Base-by-base conservation (phyloP, 53 echinoderm and acorn worm genomes). In the Henricia sp. region DNA sequence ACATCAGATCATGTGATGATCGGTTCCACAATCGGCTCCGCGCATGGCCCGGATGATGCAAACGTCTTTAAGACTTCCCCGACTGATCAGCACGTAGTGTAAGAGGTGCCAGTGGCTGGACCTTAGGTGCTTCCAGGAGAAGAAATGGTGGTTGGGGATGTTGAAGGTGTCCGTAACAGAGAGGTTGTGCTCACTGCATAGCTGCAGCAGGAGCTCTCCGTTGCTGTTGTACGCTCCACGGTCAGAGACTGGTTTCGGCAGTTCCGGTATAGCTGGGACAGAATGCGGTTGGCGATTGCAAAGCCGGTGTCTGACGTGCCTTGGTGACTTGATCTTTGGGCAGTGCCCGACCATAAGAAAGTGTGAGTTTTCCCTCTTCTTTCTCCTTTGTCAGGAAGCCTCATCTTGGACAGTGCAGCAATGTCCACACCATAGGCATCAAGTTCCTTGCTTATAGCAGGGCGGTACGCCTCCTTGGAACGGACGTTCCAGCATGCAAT, bases 401-500 rank as follows among this genome's bases (percentile, higher is more conserved):
- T 3, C 42, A 40, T 42, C 13, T 70, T 12, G 37, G 21, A 70
- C 19, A 24, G 26, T n/a, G n/a, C n/a, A n/a, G n/a, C n/a, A n/a
- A n/a, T n/a, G n/a, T n/a, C n/a, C n/a, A n/a, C n/a, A n/a, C 70
- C 17, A 27, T 24, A 43, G 1, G 27, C 33, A 2, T 54, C 23
- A 1, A 74, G 52, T 19, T 74, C 74, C 19, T 74, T 74, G 37
- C 1, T 23, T 5, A n/a, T n/a, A 74, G 52, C 33, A 74, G 33
- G 26, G 74, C 54, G 8, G 53, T 74, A 37, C 37, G 10, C 33
- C 52, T 48, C 36, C 38, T 74, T 19, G 52, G 53, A 6, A 37
- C 74, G 74, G 8, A 53, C 37, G 54, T 74, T 52, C 54, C 33
- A 52, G 19, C 54, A 53, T 54, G 74, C 74, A 24, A 74, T 74